These are phyloP conservation scores for Thomomys bottae DNA, from an alignment of 2,113 vertebrate species.

Conservation along the genomic window DNA sequence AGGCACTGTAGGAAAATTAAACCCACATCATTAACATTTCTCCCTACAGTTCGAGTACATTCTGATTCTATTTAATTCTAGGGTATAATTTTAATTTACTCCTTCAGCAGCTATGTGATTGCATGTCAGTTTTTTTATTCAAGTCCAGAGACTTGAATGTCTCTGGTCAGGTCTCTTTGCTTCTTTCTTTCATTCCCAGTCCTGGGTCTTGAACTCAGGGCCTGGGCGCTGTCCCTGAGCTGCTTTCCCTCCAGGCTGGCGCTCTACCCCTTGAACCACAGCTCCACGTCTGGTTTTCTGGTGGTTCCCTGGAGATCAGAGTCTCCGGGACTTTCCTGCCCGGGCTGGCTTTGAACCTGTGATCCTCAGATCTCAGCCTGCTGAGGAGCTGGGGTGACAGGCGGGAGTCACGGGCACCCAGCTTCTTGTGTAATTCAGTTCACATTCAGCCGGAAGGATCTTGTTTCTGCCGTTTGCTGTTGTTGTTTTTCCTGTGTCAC, in stretches of 20 bases:
- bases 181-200: no score
- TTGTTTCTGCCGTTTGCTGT: constrained; percentile 27
- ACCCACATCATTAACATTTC: background rate
- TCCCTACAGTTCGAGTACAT: background rate
- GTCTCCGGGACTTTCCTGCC: no score
- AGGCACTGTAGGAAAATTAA: background rate
- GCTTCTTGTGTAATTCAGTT: constrained; percentile 53
- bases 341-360: no score
- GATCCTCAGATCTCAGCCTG: no score
- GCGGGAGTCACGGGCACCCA: no score
- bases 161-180: background rate
- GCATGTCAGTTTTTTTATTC: background rate
- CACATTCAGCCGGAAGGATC: constrained; percentile 35
- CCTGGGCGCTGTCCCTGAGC: no score
- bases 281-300: no score
- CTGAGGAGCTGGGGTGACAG: no score
- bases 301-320: no score
- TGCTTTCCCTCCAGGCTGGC: no score
- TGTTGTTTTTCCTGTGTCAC: background rate
- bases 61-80: background rate
- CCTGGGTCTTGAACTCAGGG: no score
- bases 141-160: background rate
- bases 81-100: background rate
- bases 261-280: no score
- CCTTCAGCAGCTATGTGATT: background rate